A percentile compares a stretch with the other conserved stretches of the same genome.
Evolutionary conservation across 2,888 invertebrate genomes (phyloP).

Genomic region (Melikaiella ostensackeni): DNA sequence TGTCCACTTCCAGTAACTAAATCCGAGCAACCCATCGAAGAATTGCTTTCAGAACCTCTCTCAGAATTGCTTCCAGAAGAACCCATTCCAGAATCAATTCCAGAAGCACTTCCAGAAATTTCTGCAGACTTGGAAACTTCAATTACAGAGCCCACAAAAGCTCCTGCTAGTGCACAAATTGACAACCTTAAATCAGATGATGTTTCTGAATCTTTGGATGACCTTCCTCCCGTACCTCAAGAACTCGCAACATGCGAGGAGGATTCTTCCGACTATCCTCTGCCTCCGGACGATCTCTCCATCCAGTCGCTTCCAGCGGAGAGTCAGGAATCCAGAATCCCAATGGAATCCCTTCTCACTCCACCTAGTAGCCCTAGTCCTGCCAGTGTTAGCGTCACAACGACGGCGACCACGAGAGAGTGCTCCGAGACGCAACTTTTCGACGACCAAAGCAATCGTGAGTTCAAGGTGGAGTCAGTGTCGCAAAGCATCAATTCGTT

Average conservation of each 20-base stretch:
- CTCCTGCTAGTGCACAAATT: neutral
- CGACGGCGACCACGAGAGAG: constrained; percentile 55
- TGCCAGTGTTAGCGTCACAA: constrained; percentile 43
- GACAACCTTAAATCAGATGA: constrained; percentile 10
- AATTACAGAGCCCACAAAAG: neutral
- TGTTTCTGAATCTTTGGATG: constrained; percentile 41
- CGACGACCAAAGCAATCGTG: constrained; percentile 61
- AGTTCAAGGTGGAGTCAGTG: constrained; percentile 65
- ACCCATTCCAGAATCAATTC: neutral
- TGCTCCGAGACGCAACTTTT: constrained; percentile 53
- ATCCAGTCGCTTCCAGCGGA: constrained; percentile 39
- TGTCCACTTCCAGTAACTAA: neutral
- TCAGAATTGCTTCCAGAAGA: neutral
- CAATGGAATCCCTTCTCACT: constrained; percentile 61
- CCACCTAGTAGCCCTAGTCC: constrained; percentile 62
- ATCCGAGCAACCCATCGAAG: neutral
- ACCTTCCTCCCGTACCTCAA: constrained; percentile 49
- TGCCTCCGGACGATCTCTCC: constrained; percentile 54
- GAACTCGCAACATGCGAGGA: constrained; percentile 42
- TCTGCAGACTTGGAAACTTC: neutral
- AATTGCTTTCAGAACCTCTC: neutral
- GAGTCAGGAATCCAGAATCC: constrained; percentile 48
- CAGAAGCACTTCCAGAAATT: neutral
- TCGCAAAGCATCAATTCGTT: constrained; percentile 65
- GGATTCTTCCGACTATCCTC: constrained; percentile 51